Evolutionary conservation across 2,113 vertebrate species (phyloP).

Genomic region (Tupaia tana): DNA sequence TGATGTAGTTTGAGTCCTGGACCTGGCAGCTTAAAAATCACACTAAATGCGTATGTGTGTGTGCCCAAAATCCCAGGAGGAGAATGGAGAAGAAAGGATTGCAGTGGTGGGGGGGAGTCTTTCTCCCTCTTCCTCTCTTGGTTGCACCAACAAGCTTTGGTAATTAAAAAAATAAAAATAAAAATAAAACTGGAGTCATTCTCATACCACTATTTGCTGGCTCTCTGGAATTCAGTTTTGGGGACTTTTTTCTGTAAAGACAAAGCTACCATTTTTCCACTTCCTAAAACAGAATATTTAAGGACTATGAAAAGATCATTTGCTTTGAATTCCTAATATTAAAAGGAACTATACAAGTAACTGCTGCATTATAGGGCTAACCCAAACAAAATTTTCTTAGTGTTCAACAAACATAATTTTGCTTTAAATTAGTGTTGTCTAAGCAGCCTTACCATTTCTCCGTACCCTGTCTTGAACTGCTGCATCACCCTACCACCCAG

Average conservation of each 20-base stretch:
- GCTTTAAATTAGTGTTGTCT: slow-evolving; percentile 8
- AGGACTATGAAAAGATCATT: slow-evolving; percentile 25
- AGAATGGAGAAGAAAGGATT: no score
- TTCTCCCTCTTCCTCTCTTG: no score
- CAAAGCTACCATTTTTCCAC: slow-evolving; percentile 46
- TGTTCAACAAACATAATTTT: neutral
- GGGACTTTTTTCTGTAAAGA: slow-evolving; percentile 52
- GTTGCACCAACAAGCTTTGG: no score
- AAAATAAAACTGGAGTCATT: neutral
- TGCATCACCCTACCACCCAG: neutral
- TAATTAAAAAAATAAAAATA: no score
- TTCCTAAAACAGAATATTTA: slow-evolving; percentile 36
- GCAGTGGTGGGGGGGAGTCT: no score
- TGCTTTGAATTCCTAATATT: slow-evolving; percentile 45
- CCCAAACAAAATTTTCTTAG: neutral
- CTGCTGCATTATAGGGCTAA: neutral
- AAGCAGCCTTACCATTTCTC: neutral
- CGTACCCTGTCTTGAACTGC: neutral
- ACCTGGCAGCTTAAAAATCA: no score
- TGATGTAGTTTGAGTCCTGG: no score
- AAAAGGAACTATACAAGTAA: slow-evolving; percentile 7
- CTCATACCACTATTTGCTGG: neutral
- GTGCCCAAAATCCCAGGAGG: no score
- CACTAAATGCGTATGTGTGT: no score
- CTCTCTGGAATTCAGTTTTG: slow-evolving; percentile 9